Percentiles rank a stretch among this genome's conserved stretches.
Evolutionary conservation across 2,888 invertebrate genomes (phyloP).

Genomic region (Hartigia nigra): DNA sequence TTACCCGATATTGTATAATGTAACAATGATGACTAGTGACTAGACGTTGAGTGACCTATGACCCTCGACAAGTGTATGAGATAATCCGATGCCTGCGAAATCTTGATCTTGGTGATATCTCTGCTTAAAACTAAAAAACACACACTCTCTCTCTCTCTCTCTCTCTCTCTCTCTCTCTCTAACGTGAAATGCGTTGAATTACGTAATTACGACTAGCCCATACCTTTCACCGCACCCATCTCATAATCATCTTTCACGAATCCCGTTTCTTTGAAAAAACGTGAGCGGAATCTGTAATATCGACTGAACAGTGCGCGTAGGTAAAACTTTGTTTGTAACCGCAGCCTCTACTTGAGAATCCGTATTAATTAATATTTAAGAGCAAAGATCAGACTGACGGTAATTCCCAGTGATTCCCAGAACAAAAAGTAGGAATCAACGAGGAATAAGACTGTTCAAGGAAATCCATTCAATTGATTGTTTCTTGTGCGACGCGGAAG

Average conservation of each 20-base stretch:
- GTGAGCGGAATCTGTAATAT: not conserved
- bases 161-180: not conserved
- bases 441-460: not conserved
- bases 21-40: too few relatives aligned
- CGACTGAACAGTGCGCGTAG: not conserved
- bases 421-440: not conserved
- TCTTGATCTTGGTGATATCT: not conserved
- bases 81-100: not conserved
- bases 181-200: not conserved
- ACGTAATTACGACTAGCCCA: not conserved
- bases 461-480: not conserved
- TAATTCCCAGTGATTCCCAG: not conserved
- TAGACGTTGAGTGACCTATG: not conserved
- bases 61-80: not conserved
- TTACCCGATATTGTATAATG: not conserved
- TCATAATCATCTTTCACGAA: not conserved
- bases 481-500: not conserved
- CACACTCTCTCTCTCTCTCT: too few relatives aligned
- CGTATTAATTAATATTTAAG: not conserved
- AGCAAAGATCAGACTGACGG: not conserved
- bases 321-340: not conserved
- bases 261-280: not conserved
- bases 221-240: not conserved
- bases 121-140: not conserved
- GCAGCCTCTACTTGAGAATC: not conserved